Conservation (phyloP, 1,140 invertebrate species). For the Antheraea mylitta region DNA sequence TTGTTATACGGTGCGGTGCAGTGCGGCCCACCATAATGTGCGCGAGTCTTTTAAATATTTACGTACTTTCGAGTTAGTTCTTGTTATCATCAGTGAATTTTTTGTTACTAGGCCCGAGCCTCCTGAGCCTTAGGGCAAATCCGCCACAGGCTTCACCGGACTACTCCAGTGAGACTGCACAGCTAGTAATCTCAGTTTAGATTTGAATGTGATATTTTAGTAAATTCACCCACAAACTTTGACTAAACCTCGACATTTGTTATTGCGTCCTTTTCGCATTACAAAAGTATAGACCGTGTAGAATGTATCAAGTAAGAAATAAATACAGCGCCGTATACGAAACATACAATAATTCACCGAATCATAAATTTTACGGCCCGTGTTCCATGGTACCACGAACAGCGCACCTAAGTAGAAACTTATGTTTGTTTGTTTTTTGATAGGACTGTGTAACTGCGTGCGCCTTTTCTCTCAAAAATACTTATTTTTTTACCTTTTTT, state of each 20-base stretch:
- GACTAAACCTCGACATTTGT: not conserved
- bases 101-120: no score
- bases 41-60: no score
- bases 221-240: no score
- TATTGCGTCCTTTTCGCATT: not conserved
- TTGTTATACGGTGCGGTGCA: no score
- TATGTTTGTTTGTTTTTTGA: conserved; percentile 75
- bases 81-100: no score
- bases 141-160: no score
- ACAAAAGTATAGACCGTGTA: not conserved
- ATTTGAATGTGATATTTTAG: no score
- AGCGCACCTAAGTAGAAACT: conserved; percentile 68
- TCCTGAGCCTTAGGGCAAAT: no score
- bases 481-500: conserved; percentile 41
- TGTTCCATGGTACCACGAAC: conserved; percentile 59
- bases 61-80: no score
- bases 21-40: no score
- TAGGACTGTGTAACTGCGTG: conserved; percentile 73
- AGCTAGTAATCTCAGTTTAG: no score
- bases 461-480: conserved; percentile 62
- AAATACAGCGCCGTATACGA: conserved; percentile 27
- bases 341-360: conserved; percentile 64
- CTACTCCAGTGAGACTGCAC: no score
- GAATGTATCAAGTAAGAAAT: conserved; percentile 23
- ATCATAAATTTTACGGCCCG: conserved; percentile 72